phyloP scores from a whole-genome alignment of 2,113 vertebrate species.

The Serinus canaria region DNA sequence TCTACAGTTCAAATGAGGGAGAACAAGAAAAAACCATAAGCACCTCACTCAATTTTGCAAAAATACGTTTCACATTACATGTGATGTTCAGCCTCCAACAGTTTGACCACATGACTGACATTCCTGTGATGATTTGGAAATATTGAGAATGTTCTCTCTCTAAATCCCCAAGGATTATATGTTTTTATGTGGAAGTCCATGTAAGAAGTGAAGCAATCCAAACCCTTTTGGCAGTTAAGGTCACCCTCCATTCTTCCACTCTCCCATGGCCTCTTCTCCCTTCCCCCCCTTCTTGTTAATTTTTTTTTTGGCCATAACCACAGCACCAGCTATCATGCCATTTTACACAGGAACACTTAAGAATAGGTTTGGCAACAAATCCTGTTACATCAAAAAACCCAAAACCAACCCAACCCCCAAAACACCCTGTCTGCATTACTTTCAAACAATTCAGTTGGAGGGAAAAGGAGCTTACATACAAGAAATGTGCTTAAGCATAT shows the following conservation, averaged over 20 bases:
- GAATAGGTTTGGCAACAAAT: not conserved
- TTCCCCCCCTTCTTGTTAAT: not conserved
- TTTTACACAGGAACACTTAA: not conserved
- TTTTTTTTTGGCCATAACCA: not conserved
- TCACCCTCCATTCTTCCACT: not conserved
- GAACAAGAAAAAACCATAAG: not conserved
- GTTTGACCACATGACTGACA: not conserved
- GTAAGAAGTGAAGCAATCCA: not conserved
- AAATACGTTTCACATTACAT: not conserved
- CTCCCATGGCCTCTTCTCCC: not conserved
- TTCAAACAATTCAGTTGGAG: not conserved
- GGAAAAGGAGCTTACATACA: not conserved
- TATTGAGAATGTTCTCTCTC: not conserved
- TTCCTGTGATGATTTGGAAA: slow-evolving; percentile 1
- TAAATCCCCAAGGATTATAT: slow-evolving; percentile 3
- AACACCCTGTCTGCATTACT: not conserved
- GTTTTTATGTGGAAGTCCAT: not conserved
- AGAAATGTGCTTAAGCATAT: not conserved
- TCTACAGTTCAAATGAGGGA: not conserved
- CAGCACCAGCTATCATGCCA: not conserved
- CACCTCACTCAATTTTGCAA: not conserved
- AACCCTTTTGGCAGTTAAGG: not conserved
- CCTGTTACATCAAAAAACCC: not conserved
- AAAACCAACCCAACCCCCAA: not conserved
- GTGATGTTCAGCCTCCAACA: not conserved